Conservation (phyloP, 53 echinoderm and acorn worm species). For the Paelopatides confundens region DNA sequence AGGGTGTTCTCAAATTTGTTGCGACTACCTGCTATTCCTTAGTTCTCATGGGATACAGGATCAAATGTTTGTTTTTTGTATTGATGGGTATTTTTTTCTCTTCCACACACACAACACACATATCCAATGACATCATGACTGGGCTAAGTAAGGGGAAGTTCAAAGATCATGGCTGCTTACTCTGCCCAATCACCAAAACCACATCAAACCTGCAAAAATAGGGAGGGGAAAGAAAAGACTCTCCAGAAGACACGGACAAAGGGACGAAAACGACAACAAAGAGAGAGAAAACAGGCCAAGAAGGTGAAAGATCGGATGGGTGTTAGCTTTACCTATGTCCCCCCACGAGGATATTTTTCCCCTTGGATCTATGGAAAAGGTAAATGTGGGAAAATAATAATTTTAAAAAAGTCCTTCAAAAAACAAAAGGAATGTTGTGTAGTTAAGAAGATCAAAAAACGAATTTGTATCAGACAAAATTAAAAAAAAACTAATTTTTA, state of each 20-base stretch:
- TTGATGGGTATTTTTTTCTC: background rate
- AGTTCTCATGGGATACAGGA: background rate
- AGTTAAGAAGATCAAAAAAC: background rate
- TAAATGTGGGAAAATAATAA: background rate
- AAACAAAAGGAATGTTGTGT: background rate
- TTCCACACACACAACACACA: background rate
- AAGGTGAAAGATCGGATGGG: conserved; percentile 1
- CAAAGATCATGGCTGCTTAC: background rate
- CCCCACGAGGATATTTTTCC: background rate
- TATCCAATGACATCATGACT: background rate
- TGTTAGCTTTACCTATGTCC: conserved; percentile 15
- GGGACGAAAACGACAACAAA: background rate
- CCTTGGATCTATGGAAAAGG: background rate
- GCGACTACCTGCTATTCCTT: background rate
- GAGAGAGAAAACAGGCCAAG: background rate
- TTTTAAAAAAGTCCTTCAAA: background rate
- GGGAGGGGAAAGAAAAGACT: conserved; percentile 3
- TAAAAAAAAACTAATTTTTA: background rate
- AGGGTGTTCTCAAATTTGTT: background rate
- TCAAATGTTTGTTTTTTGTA: background rate
- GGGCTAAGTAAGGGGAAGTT: background rate
- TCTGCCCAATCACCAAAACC: conserved; percentile 18
- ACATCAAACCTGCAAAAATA: conserved; percentile 15
- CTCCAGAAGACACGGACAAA: background rate
- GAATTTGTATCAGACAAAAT: background rate